Evolutionary conservation across 2,113 vertebrate species (phyloP).

Genomic region (Kryptolebias marmoratus): DNA sequence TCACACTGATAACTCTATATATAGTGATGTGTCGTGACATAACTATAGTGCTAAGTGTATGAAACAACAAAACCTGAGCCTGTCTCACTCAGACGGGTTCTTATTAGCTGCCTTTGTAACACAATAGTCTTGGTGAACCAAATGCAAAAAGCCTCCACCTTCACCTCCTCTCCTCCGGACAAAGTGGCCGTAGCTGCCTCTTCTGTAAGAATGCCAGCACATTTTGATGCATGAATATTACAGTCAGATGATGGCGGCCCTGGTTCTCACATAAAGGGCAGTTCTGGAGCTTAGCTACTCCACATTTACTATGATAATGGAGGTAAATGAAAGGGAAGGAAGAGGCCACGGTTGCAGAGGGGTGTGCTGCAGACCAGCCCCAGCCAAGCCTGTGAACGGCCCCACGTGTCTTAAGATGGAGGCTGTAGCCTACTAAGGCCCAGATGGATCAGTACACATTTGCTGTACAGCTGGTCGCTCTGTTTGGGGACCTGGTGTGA

Average conservation of each 20-base stretch:
- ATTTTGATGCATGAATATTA: slow-evolving; percentile 90
- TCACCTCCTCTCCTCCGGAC: slow-evolving; percentile 65
- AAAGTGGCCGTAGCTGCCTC: slow-evolving; percentile 84
- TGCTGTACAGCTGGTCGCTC: slow-evolving; percentile 97
- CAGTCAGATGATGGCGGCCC: slow-evolving; percentile 83
- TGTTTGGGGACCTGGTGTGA: slow-evolving; percentile 94
- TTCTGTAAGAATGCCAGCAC: slow-evolving; percentile 89
- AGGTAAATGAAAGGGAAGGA: slow-evolving; percentile 65
- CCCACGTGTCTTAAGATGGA: slow-evolving; percentile 90
- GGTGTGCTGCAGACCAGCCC: slow-evolving; percentile 80
- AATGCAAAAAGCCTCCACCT: slow-evolving; percentile 57
- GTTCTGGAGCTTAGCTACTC: slow-evolving; percentile 82
- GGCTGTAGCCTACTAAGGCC: slow-evolving; percentile 89
- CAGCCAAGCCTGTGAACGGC: slow-evolving; percentile 87
- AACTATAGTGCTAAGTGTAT: slow-evolving; percentile 89
- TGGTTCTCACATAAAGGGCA: slow-evolving; percentile 55
- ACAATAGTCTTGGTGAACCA: slow-evolving; percentile 83
- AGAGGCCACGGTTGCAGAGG: slow-evolving; percentile 79
- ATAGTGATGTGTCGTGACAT: slow-evolving; percentile 90
- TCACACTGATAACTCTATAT: slow-evolving; percentile 99
- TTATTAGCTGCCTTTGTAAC: slow-evolving; percentile 86
- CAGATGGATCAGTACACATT: slow-evolving; percentile 92
- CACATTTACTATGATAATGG: slow-evolving; percentile 70
- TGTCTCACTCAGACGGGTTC: slow-evolving; percentile 80
- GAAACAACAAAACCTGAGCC: slow-evolving; percentile 87